These are phyloP conservation scores for Alcedo quadribrachys DNA, from an alignment of 2,797 vertebrate genomes.

Conservation along the genomic window DNA sequence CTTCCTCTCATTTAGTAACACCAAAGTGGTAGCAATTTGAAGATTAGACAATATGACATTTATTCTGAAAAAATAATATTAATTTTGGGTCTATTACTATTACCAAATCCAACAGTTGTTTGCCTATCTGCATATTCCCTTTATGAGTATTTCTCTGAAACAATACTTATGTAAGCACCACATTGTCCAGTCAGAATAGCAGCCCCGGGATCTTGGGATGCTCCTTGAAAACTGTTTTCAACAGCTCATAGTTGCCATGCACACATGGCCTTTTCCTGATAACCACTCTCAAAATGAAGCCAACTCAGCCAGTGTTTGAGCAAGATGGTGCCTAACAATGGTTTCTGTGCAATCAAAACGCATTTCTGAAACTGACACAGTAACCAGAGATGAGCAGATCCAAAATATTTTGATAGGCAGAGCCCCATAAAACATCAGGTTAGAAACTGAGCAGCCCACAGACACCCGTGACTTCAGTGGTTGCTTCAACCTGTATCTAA, in stretches of 20 bases:
- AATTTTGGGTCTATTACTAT: background rate
- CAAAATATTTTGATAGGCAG: slow-evolving; percentile 63
- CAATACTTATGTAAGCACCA: background rate
- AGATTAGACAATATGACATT: background rate
- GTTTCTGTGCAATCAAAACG: background rate
- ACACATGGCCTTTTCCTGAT: background rate
- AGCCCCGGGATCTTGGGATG: background rate
- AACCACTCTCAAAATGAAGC: background rate
- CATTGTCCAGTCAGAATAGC: background rate
- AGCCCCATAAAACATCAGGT: slow-evolving; percentile 10
- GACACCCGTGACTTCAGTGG: background rate
- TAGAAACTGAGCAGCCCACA: slow-evolving; percentile 12
- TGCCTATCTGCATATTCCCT: background rate
- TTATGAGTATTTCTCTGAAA: background rate
- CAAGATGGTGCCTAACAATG: background rate
- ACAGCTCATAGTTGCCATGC: background rate
- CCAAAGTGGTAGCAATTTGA: background rate
- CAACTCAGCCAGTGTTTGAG: background rate
- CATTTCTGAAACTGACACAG: fast-evolving
- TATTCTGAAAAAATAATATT: slow-evolving; percentile 1
- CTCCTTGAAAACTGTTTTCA: background rate
- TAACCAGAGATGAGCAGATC: slow-evolving; percentile 2
- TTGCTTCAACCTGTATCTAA: slow-evolving; percentile 42
- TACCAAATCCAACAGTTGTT: background rate
- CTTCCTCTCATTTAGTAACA: slow-evolving; percentile 13